Base-by-base conservation (phyloP, 2,888 invertebrate genomes). In the Cephus sareptanus region DNA sequence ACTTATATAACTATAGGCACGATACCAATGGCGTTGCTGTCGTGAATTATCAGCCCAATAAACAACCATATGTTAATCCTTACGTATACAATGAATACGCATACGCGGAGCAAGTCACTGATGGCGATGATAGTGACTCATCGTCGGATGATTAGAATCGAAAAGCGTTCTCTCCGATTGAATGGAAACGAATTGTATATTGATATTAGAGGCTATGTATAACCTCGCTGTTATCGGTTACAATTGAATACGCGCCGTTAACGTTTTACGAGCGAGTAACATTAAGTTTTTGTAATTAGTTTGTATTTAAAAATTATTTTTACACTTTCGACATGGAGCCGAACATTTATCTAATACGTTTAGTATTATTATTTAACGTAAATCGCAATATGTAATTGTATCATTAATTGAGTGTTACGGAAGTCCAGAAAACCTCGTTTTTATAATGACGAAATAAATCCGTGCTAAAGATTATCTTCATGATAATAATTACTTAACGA, bases 261-360 rank as follows among this genome's bases (percentile, higher is more conserved):
- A 71, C 34, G 31, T 71, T 71, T 34, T 6, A 71, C 13, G 34
- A 71, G 34, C 33, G 34, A 34, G 34, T 89, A 85, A 85, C 87
- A 89, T 90, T 91, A 90, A 91, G 90, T 91, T 91, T 91, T 91
- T 91, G 91, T 91, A 90, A 91, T 91, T 90, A 90, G 87, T 90
- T 90, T 89, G 88, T 90, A 91, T 88, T 89, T 90, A 89, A 88
- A 84, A 84, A 86, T 87, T 88, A 86, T 82, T 87, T 87, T 85
- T 85, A 85, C 82, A 35, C 34, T 11, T n/a, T 74, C 74, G 33
- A 74, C 74, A 74, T 34, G 74, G 37, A 74, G 37, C 74, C 34
- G 70, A 31, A 31, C 34, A 30, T 74, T 35, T 33, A 30, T 74
- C 37, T 34, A 33, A 33, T 71, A 33, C 81, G 73, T 71, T 31